Base-by-base conservation (phyloP, 1,140 invertebrate species). In the Psix sp. region DNA sequence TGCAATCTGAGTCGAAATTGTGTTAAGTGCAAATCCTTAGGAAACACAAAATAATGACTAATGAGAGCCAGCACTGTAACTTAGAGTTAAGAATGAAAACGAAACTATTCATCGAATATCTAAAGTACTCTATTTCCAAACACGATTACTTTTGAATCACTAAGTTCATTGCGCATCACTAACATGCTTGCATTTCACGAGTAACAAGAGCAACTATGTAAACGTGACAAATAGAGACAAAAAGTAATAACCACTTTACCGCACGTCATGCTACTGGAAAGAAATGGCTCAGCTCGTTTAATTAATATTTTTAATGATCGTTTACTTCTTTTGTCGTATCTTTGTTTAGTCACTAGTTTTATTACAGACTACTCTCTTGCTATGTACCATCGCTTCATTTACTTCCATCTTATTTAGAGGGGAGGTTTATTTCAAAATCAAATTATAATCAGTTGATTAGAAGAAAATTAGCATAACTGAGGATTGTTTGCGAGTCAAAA, bases 61-160 rank as follows among this genome's bases (percentile, higher is more conserved):
- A n/a, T n/a, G n/a, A 70, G 74, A 73, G 74, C 74, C 74, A 77
- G 74, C 74, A 77, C 74, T 70, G 74, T 76, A 73, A 76, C 68
- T 73, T 65, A 49, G 49, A 77, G 46, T 42, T 5, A 5, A 11
- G 5, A 67, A 62, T 45, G 65, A 77, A 60, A 20, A 51, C 16
- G 49, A 51, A 63, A 75, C 57, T 65, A 75, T 66, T 70, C 13
- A 66, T 68, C 38, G 68, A 29, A 73, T 65, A 66, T 43, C 71
- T 74, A 74, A 73, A n/a, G 66, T 66, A 67, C 38, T 71, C 56
- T 67, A 71, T 76, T 62, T 57, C 38, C 67, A 74, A 68, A 66
- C 68, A 65, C 14, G 51, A 18, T 73, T 56, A 63, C 49, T 57
- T 17, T 67, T 57, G 60, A 56, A 39, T 67, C 54, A 78, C 77